Conservation (phyloP, 2,888 invertebrate species). For the Campoletis raptor region DNA sequence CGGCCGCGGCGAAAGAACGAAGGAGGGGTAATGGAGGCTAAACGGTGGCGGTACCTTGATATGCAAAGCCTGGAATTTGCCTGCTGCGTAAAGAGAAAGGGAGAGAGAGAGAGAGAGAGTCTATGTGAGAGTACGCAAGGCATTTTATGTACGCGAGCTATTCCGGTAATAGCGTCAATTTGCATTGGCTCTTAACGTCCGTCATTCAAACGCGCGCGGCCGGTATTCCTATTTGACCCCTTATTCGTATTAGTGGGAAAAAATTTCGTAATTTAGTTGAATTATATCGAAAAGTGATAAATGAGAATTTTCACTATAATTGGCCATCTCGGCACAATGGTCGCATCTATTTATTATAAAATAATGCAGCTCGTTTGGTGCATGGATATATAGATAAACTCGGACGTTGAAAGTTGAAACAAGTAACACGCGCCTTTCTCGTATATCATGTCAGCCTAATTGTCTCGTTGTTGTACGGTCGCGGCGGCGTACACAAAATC, state of each 20-base stretch:
- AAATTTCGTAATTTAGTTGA: no score
- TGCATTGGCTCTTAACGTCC: slow-evolving; percentile 80
- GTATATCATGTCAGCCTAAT: slow-evolving; percentile 69
- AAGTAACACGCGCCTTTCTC: slow-evolving; percentile 41
- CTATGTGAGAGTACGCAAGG: slow-evolving; percentile 61
- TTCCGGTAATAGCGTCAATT: slow-evolving; percentile 80
- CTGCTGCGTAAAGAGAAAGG: slow-evolving; percentile 54
- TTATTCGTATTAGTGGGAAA: neutral
- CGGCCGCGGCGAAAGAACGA: slow-evolving; percentile 8
- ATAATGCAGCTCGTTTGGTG: no score
- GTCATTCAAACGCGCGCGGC: slow-evolving; percentile 68
- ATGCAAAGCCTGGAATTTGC: slow-evolving; percentile 82
- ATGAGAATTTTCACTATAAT: no score
- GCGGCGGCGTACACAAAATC: neutral
- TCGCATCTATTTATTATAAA: no score
- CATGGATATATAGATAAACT: no score
- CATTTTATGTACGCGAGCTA: slow-evolving; percentile 74
- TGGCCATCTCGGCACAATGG: no score
- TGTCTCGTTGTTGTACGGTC: slow-evolving; percentile 69
- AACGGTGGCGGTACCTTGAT: slow-evolving; percentile 82
- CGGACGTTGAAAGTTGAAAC: neutral
- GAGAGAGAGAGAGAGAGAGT: slow-evolving; percentile 26
- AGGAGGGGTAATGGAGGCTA: slow-evolving; percentile 79
- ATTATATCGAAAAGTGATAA: no score
- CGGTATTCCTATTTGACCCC: slow-evolving; percentile 77